Evolutionary conservation across 2,888 invertebrate genomes (phyloP).

Genomic region (Thymelicus acteon): DNA sequence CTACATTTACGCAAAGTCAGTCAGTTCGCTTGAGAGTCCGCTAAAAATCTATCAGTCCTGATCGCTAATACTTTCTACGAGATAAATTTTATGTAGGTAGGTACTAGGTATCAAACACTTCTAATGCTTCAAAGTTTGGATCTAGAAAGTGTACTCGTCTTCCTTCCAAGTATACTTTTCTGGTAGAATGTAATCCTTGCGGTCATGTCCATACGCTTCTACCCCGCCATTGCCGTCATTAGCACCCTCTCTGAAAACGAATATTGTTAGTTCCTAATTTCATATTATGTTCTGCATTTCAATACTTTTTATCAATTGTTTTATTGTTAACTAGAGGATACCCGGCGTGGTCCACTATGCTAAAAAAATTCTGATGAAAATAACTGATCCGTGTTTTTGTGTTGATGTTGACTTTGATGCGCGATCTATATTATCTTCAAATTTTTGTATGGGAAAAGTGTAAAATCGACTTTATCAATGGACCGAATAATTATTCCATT

Average conservation of each 20-base stretch:
- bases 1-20: background rate
- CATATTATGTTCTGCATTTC: background rate
- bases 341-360: too few species aligned
- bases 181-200: constrained; percentile 72
- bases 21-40: background rate
- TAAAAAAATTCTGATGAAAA: too few species aligned
- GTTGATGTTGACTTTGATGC: too few species aligned
- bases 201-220: constrained; percentile 74
- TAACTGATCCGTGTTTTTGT: too few species aligned
- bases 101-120: too few species aligned
- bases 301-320: background rate
- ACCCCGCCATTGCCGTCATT: constrained; percentile 74
- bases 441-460: too few species aligned
- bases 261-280: too few species aligned
- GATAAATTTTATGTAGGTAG: too few species aligned
- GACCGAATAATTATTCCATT: too few species aligned
- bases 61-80: background rate
- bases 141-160: constrained; percentile 71
- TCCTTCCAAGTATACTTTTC: constrained; percentile 73
- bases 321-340: too few species aligned
- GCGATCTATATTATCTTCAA: too few species aligned
- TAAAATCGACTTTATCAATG: too few species aligned
- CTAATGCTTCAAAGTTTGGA: background rate
- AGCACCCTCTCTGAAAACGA: constrained; percentile 61
- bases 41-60: constrained; percentile 11